Evolutionary conservation across 2,797 vertebrate genomes (phyloP).

Genomic region (Prunella strophiata): DNA sequence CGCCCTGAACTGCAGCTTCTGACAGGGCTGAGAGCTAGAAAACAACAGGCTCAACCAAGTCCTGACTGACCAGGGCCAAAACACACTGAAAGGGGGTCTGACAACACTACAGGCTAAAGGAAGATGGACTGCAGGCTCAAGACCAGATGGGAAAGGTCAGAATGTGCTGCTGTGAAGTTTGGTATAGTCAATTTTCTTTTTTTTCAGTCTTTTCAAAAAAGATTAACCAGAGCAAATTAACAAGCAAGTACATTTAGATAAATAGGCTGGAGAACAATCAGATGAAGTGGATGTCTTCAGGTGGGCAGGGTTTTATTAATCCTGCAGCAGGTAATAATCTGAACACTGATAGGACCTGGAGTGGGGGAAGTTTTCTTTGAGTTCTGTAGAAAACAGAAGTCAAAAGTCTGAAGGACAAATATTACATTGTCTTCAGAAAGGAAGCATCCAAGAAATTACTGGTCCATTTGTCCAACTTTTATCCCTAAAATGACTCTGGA

Average conservation of each 20-base stretch:
- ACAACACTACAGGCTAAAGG: background rate
- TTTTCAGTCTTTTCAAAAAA: background rate
- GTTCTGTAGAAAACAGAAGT: background rate
- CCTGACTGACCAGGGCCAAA: background rate
- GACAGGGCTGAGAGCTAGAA: background rate
- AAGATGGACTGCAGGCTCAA: background rate
- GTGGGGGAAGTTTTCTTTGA: background rate
- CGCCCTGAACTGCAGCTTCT: background rate
- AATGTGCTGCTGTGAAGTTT: background rate
- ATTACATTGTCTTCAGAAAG: background rate
- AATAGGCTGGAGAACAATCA: background rate
- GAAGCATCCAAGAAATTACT: background rate
- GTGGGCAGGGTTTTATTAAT: background rate
- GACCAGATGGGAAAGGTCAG: background rate
- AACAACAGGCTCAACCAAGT: background rate
- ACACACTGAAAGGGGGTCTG: background rate
- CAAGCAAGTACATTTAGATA: background rate
- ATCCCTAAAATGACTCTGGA: background rate
- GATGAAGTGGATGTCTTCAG: background rate
- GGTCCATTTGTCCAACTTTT: background rate
- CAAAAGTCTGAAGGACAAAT: background rate
- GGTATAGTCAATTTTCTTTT: background rate
- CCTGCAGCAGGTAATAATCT: fast-evolving
- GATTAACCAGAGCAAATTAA: background rate
- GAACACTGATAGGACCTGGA: background rate